phyloP scores from a whole-genome alignment of 2,888 invertebrate genomes.

The Cheilosia pagana region DNA sequence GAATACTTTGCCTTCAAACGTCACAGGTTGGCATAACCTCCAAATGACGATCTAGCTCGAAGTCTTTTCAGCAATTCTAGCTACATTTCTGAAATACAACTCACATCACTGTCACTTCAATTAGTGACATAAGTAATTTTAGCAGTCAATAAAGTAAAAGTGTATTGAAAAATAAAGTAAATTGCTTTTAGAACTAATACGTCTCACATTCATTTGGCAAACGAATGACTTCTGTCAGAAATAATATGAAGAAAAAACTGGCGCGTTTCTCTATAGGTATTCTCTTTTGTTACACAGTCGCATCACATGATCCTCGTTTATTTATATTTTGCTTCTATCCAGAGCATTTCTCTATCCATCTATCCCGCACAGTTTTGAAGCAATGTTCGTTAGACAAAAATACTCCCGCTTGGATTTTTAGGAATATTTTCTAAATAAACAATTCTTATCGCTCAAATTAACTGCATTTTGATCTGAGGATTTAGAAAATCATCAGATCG shows the following conservation, averaged over 20 bases:
- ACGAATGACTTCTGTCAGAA: constrained; percentile 21
- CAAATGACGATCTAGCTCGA: not conserved
- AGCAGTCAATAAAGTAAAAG: not conserved
- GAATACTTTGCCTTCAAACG: not conserved
- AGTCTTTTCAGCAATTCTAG: not conserved
- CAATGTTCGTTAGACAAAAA: constrained; percentile 13
- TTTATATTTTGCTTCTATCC: constrained; percentile 59
- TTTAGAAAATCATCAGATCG: constrained; percentile 25
- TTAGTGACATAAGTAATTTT: not conserved
- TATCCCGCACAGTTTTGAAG: constrained; percentile 35
- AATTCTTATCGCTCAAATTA: constrained; percentile 48
- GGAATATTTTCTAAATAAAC: constrained; percentile 20
- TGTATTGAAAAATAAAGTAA: not conserved
- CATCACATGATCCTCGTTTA: constrained; percentile 70
- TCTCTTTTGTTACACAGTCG: constrained; percentile 29
- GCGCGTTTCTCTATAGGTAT: not conserved
- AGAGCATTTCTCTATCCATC: constrained; percentile 27
- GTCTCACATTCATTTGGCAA: not conserved
- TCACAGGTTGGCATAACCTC: not conserved
- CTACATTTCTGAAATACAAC: not conserved
- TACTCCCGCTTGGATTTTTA: constrained; percentile 11
- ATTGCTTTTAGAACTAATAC: constrained; percentile 2
- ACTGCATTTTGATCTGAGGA: constrained; percentile 50
- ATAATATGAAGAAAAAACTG: not conserved
- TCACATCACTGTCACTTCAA: not conserved